Base-by-base conservation (phyloP, 1,140 invertebrate genomes). In the Heliconius congener region DNA sequence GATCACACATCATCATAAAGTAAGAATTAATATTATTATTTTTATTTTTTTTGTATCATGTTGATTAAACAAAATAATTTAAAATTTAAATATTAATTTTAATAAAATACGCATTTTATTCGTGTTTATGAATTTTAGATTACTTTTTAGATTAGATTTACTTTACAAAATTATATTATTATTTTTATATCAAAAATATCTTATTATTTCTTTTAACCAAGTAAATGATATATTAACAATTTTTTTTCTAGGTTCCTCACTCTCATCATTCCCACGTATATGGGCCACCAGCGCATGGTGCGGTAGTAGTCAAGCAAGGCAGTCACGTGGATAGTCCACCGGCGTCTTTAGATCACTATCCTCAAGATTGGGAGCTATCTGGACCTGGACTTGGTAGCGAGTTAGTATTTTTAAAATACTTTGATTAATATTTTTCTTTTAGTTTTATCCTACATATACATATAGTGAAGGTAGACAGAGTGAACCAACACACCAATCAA, bases 1-100 rank as follows among this genome's bases (percentile, higher is more conserved):
- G 77, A 96, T 96, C 34, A 94, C 94, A 8, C 96, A 96, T 91
- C 94, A 96, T 86, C 96, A 96, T 89, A 95, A 95, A 94, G 95
- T 95, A 87, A 84, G 91, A 74, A 42, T 55, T 55, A 72, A 18
- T 6, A 0, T 9, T 74, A 23, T 23, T 23, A 23, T 23, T 23
- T 23, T 23, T 23, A 23, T 71, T 74, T 52, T 52, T 52, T 19
- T 8, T 6, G 5, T 8, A 1, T 52, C 18, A 0, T 19, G 19
- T 52, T 8, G 18, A 19, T 46, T 46, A 0, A 46, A 16, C 4
- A 5, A 3, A 46, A 46, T 46, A 16, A 46, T 46, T 46, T 46
- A 1, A 5, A 46, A 16, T 16, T 16, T 16, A 16, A 4, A 46
- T 46, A 46, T 46, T 0, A 4, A 5, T 46, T 16, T 46, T 0